Conservation (phyloP, 2,797 vertebrate genomes). For the Lithobates sylvaticus region DNA sequence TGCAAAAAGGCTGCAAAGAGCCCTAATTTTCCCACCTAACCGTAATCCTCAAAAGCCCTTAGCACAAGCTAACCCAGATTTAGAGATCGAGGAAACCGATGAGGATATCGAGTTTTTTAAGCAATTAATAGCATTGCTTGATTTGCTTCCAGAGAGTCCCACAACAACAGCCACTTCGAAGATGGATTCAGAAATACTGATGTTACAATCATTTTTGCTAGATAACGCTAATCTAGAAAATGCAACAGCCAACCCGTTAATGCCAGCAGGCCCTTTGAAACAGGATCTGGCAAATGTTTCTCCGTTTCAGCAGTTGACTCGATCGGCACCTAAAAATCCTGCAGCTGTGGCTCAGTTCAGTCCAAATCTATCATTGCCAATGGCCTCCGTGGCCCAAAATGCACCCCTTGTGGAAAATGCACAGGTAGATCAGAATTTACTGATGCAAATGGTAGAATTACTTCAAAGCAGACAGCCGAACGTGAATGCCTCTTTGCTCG, state of each 20-base stretch:
- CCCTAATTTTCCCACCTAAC: too few relatives aligned
- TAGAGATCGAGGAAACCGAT: background rate
- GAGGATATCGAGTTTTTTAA: conserved; percentile 43
- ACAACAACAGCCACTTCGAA: background rate
- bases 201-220: conserved; percentile 29
- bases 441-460: conserved; percentile 4
- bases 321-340: conserved; percentile 22
- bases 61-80: too few relatives aligned
- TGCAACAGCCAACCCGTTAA: background rate
- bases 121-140: conserved; percentile 30
- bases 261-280: background rate
- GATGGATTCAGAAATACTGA: conserved; percentile 19
- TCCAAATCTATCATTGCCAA: background rate
- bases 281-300: background rate
- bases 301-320: conserved; percentile 13
- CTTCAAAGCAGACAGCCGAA: background rate
- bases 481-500: background rate
- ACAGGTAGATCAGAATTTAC: background rate
- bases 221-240: background rate
- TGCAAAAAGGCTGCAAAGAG: background rate
- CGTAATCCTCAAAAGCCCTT: too few relatives aligned
- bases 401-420: background rate
- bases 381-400: background rate
- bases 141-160: conserved; percentile 1
- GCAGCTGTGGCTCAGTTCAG: background rate